Conservation (phyloP, 1,140 invertebrate genomes). For the Ceratina calcarata region DNA sequence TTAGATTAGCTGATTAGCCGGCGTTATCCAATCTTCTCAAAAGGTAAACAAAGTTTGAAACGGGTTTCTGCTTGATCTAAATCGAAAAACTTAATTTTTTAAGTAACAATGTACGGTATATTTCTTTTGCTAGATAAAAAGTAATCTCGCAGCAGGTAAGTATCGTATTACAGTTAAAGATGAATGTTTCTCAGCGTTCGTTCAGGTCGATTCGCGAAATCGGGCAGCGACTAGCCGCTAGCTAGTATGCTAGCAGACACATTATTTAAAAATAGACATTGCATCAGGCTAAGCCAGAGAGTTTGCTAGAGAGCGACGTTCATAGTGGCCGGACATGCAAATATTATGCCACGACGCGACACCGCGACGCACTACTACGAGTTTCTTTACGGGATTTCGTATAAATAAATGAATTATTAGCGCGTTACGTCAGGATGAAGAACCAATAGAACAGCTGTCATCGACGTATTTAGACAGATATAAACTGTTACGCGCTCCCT, state of each 20-base stretch:
- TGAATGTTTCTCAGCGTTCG: not conserved
- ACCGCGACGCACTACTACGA: too few relatives aligned
- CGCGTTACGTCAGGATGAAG: constrained; percentile 42
- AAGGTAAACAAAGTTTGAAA: too few relatives aligned
- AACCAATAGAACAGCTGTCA: constrained; percentile 43
- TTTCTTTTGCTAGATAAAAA: too few relatives aligned
- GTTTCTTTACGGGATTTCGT: constrained; percentile 36
- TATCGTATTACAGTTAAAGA: not conserved
- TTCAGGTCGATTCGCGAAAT: constrained; percentile 11
- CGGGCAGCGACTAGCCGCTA: not conserved
- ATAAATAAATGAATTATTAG: constrained; percentile 43
- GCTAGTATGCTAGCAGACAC: not conserved
- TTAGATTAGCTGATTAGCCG: too few relatives aligned
- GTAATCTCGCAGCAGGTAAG: too few relatives aligned
- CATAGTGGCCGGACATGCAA: constrained; percentile 27
- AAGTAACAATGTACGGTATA: too few relatives aligned
- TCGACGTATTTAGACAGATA: constrained; percentile 67
- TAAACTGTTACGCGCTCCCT: not conserved
- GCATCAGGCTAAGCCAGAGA: not conserved
- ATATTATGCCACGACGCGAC: constrained; percentile 18
- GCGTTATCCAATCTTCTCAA: too few relatives aligned
- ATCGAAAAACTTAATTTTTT: too few relatives aligned
- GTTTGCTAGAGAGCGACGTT: not conserved
- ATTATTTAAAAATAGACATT: constrained; percentile 33
- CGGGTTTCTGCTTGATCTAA: too few relatives aligned